Base-by-base conservation (phyloP, 2,113 vertebrate genomes). In the Dromaius novaehollandiae region DNA sequence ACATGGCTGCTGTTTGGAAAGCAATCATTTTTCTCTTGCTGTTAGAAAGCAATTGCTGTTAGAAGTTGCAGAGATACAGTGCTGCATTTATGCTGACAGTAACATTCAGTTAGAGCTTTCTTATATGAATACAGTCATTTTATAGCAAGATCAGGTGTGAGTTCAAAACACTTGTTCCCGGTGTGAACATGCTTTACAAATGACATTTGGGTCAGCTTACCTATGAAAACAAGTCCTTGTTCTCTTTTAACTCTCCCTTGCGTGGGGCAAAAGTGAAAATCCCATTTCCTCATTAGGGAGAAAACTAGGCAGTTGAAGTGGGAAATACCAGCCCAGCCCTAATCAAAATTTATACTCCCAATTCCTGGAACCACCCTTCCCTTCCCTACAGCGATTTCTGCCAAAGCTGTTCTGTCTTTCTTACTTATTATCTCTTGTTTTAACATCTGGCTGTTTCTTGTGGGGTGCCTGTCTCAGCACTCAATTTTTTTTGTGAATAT, bases 321-420 rank as follows among this genome's bases (percentile, higher is more conserved):
- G 95, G 96, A 97, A 97, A 95, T 96, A 97, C 96, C 96, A 92
- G 96, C 95, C 96, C 96, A 96, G 92, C 96, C 96, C 95, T 96
- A 96, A 96, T 88, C 79, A 96, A 86, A 96, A 96, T 75, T 95
- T 96, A 76, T 94, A 88, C 88, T 96, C 86, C 46, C 56, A 87
- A n/a, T 96, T 96, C 93, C 96, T 96, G 96, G 93, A 97, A 97
- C 93, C 95, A 97, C 96, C 96, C 95, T 96, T 94, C 95, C 95
- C 94, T 97, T 96, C 95, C 96, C 96, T 96, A 89, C 92, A 96
- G 96, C 96, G 3, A 55, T 95, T 95, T 96, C 88, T 96, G 86
- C 92, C 77, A 89, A 95, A 96, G 88, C 90, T 93, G 42, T 86
- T 90, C 40, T 78, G 34, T 86, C 90, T 95, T 71, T 92, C 44